phyloP scores from a whole-genome alignment of 2,113 vertebrate species.

The Crotalus helleri region DNA sequence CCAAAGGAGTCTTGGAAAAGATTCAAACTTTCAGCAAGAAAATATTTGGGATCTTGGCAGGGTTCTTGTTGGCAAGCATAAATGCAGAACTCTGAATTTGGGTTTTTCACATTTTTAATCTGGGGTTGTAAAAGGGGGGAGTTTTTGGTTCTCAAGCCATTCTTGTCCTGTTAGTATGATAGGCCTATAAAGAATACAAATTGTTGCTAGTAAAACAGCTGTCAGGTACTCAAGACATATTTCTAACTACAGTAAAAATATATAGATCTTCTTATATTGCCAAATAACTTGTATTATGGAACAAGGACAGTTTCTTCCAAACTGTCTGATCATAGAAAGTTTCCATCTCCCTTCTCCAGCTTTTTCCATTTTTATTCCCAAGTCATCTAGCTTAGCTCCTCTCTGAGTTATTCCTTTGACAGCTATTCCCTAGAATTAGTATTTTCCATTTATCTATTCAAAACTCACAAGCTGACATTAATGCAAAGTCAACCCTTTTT shows the following conservation, averaged over 20 bases:
- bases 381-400: not conserved
- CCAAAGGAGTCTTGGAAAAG: not conserved
- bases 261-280: not conserved
- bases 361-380: not conserved
- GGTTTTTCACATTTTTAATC: not conserved
- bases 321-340: not conserved
- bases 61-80: not conserved
- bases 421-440: not conserved
- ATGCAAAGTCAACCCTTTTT: not conserved
- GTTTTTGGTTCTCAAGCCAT: not conserved
- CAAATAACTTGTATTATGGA: not conserved
- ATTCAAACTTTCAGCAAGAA: not conserved
- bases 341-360: not conserved
- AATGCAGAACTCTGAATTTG: not conserved
- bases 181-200: not conserved
- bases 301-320: not conserved
- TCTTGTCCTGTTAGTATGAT: not conserved
- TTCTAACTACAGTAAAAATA: not conserved
- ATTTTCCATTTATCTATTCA: not conserved
- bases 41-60: not conserved
- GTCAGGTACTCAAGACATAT: not conserved
- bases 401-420: not conserved
- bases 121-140: not conserved
- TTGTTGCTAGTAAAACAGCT: slow-evolving; percentile 1
- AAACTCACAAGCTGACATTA: not conserved